Evolutionary conservation across 2,888 invertebrate species (phyloP), one percentile per base, ranked within the genome.

Genomic region (Empis livida): DNA sequence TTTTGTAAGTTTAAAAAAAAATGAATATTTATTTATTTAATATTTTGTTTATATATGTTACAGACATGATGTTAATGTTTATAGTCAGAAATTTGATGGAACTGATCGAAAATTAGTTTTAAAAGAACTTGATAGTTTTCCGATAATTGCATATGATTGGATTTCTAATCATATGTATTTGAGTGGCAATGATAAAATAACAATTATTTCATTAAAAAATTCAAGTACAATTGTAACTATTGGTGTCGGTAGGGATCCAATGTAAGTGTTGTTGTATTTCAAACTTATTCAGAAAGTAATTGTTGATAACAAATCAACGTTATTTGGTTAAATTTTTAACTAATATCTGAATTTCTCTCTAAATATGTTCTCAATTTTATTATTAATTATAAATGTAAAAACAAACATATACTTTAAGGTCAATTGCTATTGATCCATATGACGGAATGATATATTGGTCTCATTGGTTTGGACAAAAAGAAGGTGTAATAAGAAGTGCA

Each of bases 81-180:
- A 76, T 41, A 73, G 80, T 2, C 82, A 80, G 62, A 75, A 74
- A 51, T 62, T 84, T 43, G 77, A 79, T 62, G 80, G 80, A 11
- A 65, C 69, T 15, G 69, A 66, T 2, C 73, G 75, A 41, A 75
- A 78, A 62, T 69, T 74, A 38, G 73, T 83, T 57, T 62, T 80
- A 14, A 71, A 72, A 2, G 72, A 75, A 55, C 76, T 77, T 62
- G 80, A 80, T 58, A 82, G 56, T 46, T 57, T 61, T 20, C 55
- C 84, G 58, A 84, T 85, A 5, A 65, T 92, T 53, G 88, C 89
- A 35, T 77, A 88, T 48, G 92, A 93, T 69, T 89, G 87, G 86
- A 76, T 88, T 61, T 82, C 82, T 49, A 67, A 75, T 49, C 88
- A 90, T 70, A 64, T 93, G 48, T 93, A 86, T 71, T 91, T 89